A percentile compares a stretch with the other conserved stretches of the same genome.
Evolutionary conservation across 2,888 invertebrate genomes (phyloP).

Genomic region (Tenodera sinensis): DNA sequence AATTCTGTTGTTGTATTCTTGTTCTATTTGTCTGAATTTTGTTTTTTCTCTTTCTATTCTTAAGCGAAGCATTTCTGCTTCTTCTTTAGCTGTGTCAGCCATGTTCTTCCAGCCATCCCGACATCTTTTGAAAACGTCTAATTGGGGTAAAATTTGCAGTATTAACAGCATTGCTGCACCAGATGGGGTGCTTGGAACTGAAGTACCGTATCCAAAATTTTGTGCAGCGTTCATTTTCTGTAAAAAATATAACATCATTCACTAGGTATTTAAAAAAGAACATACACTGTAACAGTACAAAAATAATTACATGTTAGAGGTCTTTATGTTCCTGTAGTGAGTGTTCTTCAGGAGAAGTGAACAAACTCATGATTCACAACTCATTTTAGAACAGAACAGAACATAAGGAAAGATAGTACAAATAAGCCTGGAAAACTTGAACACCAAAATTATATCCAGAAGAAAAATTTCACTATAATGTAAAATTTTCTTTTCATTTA

Average conservation of each 20-base stretch:
- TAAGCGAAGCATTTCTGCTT: not conserved
- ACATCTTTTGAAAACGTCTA: not conserved
- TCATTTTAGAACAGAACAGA: too few relatives aligned
- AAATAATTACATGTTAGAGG: too few relatives aligned
- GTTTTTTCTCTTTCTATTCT: not conserved
- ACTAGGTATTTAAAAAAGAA: too few relatives aligned
- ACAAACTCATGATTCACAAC: too few relatives aligned
- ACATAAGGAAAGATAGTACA: too few relatives aligned
- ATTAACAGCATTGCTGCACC: not conserved
- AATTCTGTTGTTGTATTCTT: not conserved
- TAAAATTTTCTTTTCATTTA: too few relatives aligned
- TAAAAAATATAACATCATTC: not conserved
- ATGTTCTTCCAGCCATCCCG: not conserved
- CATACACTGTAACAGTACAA: too few relatives aligned
- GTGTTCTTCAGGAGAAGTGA: too few relatives aligned
- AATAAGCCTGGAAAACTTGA: too few relatives aligned
- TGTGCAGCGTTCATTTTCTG: not conserved
- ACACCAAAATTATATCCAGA: too few relatives aligned
- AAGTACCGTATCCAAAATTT: not conserved
- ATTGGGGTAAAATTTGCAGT: not conserved
- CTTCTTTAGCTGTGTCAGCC: not conserved
- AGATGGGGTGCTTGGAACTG: not conserved
- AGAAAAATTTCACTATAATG: too few relatives aligned
- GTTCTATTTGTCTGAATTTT: not conserved
- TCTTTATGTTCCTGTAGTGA: too few relatives aligned